phyloP scores from a whole-genome alignment of 2,797 vertebrate species.

The Anas capensis region DNA sequence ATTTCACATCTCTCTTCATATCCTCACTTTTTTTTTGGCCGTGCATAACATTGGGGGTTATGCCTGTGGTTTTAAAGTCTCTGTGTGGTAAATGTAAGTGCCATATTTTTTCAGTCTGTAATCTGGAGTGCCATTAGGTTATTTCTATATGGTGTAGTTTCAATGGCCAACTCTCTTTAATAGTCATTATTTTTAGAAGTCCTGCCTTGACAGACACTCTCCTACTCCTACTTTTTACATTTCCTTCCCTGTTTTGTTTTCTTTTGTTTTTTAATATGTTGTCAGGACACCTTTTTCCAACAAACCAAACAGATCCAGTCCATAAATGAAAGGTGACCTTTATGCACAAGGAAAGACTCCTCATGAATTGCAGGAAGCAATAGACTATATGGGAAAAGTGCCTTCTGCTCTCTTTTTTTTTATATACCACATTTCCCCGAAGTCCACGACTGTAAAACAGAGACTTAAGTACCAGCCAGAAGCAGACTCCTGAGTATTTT shows the following conservation, averaged over 20 bases:
- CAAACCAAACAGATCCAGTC: slow-evolving; percentile 48
- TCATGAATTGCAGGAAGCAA: slow-evolving; percentile 78
- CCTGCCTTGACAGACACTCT: not conserved
- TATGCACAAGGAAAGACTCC: slow-evolving; percentile 72
- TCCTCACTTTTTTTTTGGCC: not conserved
- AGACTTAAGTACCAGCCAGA: slow-evolving; percentile 30
- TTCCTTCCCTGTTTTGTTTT: slow-evolving; percentile 11
- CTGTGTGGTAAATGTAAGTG: not conserved
- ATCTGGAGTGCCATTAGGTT: not conserved
- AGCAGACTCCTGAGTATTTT: slow-evolving; percentile 48
- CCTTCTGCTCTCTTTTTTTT: slow-evolving; percentile 43
- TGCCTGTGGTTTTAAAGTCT: not conserved
- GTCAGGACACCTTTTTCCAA: slow-evolving; percentile 59
- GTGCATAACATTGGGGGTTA: not conserved
- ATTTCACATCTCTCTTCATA: not conserved
- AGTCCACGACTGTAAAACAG: slow-evolving; percentile 40
- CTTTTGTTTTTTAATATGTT: not conserved
- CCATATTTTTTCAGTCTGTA: not conserved
- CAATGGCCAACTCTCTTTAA: not conserved
- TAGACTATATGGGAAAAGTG: slow-evolving; percentile 68
- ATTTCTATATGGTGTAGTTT: not conserved
- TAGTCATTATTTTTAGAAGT: slow-evolving; percentile 19
- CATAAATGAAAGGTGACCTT: slow-evolving; percentile 78
- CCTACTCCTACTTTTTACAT: not conserved
- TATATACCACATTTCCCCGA: slow-evolving; percentile 56